These are phyloP conservation scores for Anticlea derivata DNA, from an alignment of 2,888 invertebrate species.

Conservation along the genomic window DNA sequence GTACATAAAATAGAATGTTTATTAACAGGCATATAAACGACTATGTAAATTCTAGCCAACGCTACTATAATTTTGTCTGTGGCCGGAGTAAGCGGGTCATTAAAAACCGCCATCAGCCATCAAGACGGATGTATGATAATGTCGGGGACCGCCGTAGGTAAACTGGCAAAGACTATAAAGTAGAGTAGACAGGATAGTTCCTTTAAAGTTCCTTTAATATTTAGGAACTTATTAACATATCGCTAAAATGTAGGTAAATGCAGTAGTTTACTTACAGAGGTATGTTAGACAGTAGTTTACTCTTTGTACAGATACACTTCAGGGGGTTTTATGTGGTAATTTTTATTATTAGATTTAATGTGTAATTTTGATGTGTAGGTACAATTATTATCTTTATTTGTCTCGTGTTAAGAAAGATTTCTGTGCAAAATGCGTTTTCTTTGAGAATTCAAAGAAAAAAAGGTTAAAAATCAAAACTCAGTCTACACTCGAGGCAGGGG, in stretches of 20 bases:
- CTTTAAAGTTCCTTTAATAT: constrained; percentile 13
- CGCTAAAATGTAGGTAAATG: no score
- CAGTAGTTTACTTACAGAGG: no score
- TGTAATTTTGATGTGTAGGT: no score
- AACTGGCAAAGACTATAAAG: constrained; percentile 41
- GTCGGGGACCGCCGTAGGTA: constrained; percentile 47
- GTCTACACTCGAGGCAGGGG: constrained; percentile 45
- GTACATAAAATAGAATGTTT: constrained; percentile 22
- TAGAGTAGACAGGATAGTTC: constrained; percentile 22
- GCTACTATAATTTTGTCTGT: constrained; percentile 11
- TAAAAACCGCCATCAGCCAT: constrained; percentile 66
- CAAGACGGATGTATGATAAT: constrained; percentile 21
- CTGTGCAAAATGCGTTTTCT: neutral
- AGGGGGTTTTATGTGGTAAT: no score
- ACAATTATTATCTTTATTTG: no score
- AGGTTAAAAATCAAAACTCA: constrained; percentile 42
- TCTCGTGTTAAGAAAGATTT: neutral
- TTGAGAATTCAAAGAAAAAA: constrained; percentile 25
- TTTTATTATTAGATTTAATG: no score
- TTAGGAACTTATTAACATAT: constrained; percentile 4
- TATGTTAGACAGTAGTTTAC: no score
- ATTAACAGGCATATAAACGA: constrained; percentile 14
- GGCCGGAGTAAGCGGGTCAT: constrained; percentile 57
- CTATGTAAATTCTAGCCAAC: constrained; percentile 11
- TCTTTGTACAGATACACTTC: no score